These are phyloP conservation scores for Gastrophysa polygoni DNA, from an alignment of 2,888 invertebrate genomes.

Conservation along the genomic window DNA sequence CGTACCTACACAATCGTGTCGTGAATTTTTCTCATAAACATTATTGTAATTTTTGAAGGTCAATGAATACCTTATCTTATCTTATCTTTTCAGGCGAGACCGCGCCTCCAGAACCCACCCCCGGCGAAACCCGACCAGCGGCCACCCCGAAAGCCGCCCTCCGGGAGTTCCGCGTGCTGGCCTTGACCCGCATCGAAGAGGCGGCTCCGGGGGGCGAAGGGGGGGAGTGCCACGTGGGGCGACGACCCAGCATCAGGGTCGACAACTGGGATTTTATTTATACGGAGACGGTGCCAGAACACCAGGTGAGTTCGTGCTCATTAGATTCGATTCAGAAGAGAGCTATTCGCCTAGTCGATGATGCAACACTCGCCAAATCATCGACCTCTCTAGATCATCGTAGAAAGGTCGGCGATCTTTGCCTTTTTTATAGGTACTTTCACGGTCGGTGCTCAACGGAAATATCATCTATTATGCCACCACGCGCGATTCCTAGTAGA, in stretches of 20 bases:
- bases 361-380: too few species aligned
- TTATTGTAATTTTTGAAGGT: too few species aligned
- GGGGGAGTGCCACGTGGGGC: slow-evolving; percentile 37
- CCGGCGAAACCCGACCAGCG: background rate
- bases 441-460: too few species aligned
- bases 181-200: slow-evolving; percentile 50
- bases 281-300: slow-evolving; percentile 44
- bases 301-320: slow-evolving; percentile 25
- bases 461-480: too few species aligned
- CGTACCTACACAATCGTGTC: too few species aligned
- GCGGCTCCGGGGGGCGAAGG: slow-evolving; percentile 26
- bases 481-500: too few species aligned
- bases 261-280: slow-evolving; percentile 57
- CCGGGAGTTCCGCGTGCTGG: slow-evolving; percentile 53
- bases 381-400: too few species aligned
- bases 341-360: too few species aligned
- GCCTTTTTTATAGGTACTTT: too few species aligned
- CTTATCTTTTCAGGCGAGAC: background rate
- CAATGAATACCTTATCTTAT: background rate
- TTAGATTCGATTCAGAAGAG: too few species aligned
- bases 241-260: slow-evolving; percentile 52
- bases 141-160: slow-evolving; percentile 11
- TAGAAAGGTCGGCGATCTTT: too few species aligned
- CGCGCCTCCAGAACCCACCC: background rate
- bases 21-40: too few species aligned